These are phyloP conservation scores for Hedychridium roseum DNA, from an alignment of 2,888 invertebrate species.

Conservation along the genomic window DNA sequence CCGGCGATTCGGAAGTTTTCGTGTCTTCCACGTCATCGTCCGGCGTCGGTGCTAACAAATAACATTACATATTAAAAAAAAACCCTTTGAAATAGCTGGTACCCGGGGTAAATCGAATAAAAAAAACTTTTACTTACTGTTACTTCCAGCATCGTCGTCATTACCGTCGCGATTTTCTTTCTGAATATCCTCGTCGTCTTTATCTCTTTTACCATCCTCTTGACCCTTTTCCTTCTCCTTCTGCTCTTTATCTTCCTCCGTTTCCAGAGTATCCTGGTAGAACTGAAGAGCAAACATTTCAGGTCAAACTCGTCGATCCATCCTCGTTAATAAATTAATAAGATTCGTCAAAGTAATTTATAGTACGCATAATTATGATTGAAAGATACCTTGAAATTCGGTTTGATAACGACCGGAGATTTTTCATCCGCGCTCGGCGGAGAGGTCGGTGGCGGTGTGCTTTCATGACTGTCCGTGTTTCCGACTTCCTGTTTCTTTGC, in stretches of 20 bases:
- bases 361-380: not conserved
- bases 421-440: conserved; percentile 55
- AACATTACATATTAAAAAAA: conserved; percentile 2
- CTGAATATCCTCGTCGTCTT: conserved; percentile 53
- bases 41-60: conserved; percentile 48
- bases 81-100: too few species aligned
- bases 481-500: conserved; percentile 67
- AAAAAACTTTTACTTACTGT: conserved; percentile 39
- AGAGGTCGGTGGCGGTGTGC: conserved; percentile 65
- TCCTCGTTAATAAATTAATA: not conserved
- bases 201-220: conserved; percentile 38
- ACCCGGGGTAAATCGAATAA: not conserved
- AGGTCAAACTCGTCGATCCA: not conserved
- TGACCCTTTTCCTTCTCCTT: conserved; percentile 46
- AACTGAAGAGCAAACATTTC: too few species aligned
- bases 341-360: too few species aligned
- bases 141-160: conserved; percentile 48
- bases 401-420: conserved; percentile 62
- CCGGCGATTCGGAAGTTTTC: conserved; percentile 48
- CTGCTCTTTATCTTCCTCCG: conserved; percentile 70
- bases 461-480: conserved; percentile 45
- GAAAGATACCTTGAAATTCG: conserved; percentile 63
- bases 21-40: conserved; percentile 51
- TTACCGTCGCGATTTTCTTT: conserved; percentile 44
- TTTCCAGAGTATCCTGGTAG: conserved; percentile 90